These are phyloP conservation scores for Pyrrhia umbra DNA, from an alignment of 2,888 invertebrate species.

Conservation along the genomic window DNA sequence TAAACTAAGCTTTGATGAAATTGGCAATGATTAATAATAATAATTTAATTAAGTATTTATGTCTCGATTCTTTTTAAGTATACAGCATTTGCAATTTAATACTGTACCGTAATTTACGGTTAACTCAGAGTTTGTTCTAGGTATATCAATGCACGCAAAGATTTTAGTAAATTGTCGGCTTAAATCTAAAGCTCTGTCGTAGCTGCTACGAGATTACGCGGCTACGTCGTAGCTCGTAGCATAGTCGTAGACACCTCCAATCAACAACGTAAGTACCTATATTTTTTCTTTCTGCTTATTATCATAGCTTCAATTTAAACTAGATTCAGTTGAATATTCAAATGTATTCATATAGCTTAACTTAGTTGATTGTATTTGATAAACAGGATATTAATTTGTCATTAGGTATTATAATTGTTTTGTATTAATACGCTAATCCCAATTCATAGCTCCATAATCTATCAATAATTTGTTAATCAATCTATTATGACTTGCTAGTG, in stretches of 20 bases:
- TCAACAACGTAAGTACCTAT: background rate
- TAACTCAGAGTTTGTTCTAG: conserved; percentile 8
- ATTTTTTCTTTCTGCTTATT: no score
- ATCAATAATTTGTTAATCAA: conserved; percentile 27
- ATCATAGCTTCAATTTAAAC: background rate
- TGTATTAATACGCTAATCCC: conserved; percentile 8
- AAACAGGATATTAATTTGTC: background rate
- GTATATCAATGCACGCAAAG: conserved; percentile 4
- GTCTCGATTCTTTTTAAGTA: background rate
- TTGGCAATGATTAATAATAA: no score
- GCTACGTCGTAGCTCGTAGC: conserved; percentile 50
- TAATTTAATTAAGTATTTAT: no score
- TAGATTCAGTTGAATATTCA: background rate
- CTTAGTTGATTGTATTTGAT: background rate
- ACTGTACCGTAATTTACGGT: conserved; percentile 20
- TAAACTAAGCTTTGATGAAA: no score
- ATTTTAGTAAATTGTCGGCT: conserved; percentile 32
- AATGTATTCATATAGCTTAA: background rate
- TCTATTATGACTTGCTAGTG: background rate
- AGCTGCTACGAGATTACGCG: conserved; percentile 35
- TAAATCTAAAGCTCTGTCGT: conserved; percentile 29
- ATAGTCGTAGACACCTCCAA: conserved; percentile 6
- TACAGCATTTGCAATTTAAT: conserved; percentile 3
- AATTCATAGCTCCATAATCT: conserved; percentile 8
- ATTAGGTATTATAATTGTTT: conserved; percentile 19